Conservation (phyloP, 2,797 vertebrate species). For the Coranthus polyacanthus region DNA sequence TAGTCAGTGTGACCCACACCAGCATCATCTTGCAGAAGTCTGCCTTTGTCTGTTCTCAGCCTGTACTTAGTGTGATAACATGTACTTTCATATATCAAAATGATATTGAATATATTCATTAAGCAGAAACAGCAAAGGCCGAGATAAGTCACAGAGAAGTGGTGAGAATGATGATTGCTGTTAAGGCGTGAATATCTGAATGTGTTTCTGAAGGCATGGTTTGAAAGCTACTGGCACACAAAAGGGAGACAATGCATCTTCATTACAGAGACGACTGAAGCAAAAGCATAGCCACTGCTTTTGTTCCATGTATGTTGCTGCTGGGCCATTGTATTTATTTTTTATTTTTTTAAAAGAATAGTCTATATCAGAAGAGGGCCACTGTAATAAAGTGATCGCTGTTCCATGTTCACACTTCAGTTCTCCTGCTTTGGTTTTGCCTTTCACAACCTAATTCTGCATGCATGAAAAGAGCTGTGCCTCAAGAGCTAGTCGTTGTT, state of each 20-base stretch:
- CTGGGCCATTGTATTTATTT: slow-evolving; percentile 28
- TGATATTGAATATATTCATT: slow-evolving; percentile 22
- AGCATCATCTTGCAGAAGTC: slow-evolving; percentile 22
- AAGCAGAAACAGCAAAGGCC: slow-evolving; percentile 11
- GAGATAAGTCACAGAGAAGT: slow-evolving; percentile 12
- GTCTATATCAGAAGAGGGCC: slow-evolving; percentile 45
- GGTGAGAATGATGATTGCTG: slow-evolving; percentile 21
- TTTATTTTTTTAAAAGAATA: slow-evolving; percentile 50
- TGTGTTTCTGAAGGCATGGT: slow-evolving; percentile 35
- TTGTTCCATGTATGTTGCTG: slow-evolving; percentile 43
- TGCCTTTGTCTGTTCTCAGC: slow-evolving; percentile 18
- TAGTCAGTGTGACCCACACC: slow-evolving; percentile 42
- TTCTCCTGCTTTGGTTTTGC: slow-evolving; percentile 62
- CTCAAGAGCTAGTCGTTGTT: slow-evolving; percentile 44
- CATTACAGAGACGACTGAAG: slow-evolving; percentile 60
- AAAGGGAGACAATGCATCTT: slow-evolving; percentile 47
- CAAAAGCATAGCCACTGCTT: slow-evolving; percentile 42
- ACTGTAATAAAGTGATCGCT: slow-evolving; percentile 58
- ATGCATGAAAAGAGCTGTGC: slow-evolving; percentile 70
- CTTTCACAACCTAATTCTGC: slow-evolving; percentile 67
- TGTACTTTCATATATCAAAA: slow-evolving; percentile 19
- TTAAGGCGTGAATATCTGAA: slow-evolving; percentile 35
- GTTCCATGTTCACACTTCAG: slow-evolving; percentile 66
- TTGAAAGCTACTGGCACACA: slow-evolving; percentile 30
- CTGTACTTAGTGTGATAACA: slow-evolving; percentile 21